Percentiles rank a stretch among this genome's conserved stretches.
phyloP scores from a whole-genome alignment of 1,140 invertebrate species.

The Sycophila sp. region DNA sequence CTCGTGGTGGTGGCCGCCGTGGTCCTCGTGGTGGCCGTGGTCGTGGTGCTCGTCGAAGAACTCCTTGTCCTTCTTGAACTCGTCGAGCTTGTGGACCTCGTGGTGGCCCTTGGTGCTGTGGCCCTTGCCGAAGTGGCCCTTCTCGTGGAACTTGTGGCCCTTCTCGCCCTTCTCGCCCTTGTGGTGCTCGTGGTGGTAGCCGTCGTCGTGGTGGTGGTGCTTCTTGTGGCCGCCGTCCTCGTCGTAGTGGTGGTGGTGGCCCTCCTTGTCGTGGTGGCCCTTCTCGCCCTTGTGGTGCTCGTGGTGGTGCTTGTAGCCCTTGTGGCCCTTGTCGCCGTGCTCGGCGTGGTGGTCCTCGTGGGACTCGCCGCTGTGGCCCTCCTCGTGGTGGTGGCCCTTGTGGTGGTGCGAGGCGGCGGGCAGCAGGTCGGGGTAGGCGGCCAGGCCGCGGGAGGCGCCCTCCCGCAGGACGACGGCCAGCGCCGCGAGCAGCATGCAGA shows the following conservation, averaged over 20 bases:
- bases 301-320: conserved; percentile 70
- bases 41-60: conserved; percentile 85
- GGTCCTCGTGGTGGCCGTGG: conserved; percentile 82
- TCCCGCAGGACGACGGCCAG: background rate
- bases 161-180: conserved; percentile 72
- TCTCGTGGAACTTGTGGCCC: conserved; percentile 74
- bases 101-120: conserved; percentile 75
- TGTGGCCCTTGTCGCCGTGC: conserved; percentile 69
- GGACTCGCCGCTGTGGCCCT: conserved; percentile 69
- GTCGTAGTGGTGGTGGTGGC: conserved; percentile 72
- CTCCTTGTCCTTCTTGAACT: conserved; percentile 78
- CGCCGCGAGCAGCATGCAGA: background rate
- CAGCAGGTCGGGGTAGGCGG: background rate
- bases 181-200: conserved; percentile 73
- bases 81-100: conserved; percentile 76
- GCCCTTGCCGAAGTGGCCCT: conserved; percentile 74
- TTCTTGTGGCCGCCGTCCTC: conserved; percentile 76
- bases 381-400: conserved; percentile 67
- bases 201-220: conserved; percentile 75
- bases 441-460: background rate
- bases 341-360: conserved; percentile 66
- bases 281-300: conserved; percentile 74
- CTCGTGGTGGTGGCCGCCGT: conserved; percentile 79
- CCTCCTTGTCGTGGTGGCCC: conserved; percentile 75
- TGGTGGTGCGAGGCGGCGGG: conserved; percentile 72